A percentile compares a stretch with the other conserved stretches of the same genome.
phyloP scores from a whole-genome alignment of 2,888 invertebrate genomes.

The Harpagoxenus sublaevis region DNA sequence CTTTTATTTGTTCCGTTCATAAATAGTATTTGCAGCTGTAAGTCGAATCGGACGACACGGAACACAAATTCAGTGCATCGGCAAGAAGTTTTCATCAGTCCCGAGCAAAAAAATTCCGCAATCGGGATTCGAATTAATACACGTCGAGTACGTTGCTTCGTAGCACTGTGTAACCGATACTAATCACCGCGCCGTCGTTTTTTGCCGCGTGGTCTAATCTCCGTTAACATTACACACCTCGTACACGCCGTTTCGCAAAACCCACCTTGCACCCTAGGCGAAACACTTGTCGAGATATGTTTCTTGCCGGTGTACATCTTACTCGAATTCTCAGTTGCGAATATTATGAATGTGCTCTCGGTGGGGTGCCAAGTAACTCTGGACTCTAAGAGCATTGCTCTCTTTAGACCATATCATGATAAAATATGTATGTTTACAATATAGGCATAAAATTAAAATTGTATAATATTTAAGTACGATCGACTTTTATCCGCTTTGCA shows the following conservation, averaged over 20 bases:
- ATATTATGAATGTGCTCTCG: conserved; percentile 27
- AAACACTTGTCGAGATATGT: conserved; percentile 56
- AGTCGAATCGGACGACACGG: not conserved
- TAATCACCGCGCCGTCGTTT: conserved; percentile 58
- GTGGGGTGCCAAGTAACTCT: not conserved
- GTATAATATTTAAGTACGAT: not conserved
- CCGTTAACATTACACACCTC: conserved; percentile 59
- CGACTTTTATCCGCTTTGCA: not conserved
- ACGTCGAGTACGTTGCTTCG: conserved; percentile 52
- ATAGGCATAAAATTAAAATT: conserved; percentile 8
- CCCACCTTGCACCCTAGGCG: conserved; percentile 44
- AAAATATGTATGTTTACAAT: not conserved
- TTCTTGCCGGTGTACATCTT: conserved; percentile 62
- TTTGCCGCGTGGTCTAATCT: conserved; percentile 70
- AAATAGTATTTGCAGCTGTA: not conserved
- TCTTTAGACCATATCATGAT: not conserved
- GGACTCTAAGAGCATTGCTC: not conserved
- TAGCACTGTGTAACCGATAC: conserved; percentile 64
- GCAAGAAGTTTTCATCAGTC: conserved; percentile 50
- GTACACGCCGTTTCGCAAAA: conserved; percentile 47
- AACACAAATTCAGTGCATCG: not conserved
- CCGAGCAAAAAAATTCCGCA: conserved; percentile 58
- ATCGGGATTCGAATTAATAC: conserved; percentile 68
- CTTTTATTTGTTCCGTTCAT: not conserved
- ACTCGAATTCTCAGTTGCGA: conserved; percentile 28